Percentiles rank a stretch among this genome's conserved stretches.
Conservation (phyloP, 92 coral and sea anemone species). For the Pocillopora meandrina region DNA sequence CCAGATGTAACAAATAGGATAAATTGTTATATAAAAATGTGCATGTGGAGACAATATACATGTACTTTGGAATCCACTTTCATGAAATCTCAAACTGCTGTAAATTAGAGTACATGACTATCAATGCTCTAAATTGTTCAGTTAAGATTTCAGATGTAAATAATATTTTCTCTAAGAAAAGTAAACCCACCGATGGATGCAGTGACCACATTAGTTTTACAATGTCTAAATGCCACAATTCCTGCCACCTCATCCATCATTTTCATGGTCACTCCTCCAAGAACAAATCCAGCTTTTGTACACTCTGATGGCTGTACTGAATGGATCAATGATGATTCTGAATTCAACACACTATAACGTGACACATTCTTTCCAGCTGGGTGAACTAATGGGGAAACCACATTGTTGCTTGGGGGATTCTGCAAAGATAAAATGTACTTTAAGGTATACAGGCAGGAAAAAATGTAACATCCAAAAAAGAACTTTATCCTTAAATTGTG, state of each 20-base stretch:
- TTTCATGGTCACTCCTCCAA: conserved; percentile 95
- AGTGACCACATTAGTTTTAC: conserved; percentile 88
- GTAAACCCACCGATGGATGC: conserved; percentile 81
- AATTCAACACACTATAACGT: conserved; percentile 64
- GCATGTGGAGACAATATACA: too few relatives aligned
- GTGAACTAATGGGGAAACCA: conserved; percentile 31
- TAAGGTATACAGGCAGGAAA: background rate
- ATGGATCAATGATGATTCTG: conserved; percentile 88
- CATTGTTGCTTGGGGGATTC: conserved; percentile 64
- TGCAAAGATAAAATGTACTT: conserved; percentile 2
- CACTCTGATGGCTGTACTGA: conserved; percentile 93
- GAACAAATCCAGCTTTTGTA: conserved; percentile 59
- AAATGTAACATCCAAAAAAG: too few relatives aligned
- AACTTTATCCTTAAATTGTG: too few relatives aligned
- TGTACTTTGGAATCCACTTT: too few relatives aligned
- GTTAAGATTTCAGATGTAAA: too few relatives aligned
- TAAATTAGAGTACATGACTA: too few relatives aligned
- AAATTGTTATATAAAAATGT: too few relatives aligned
- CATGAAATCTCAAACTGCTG: too few relatives aligned
- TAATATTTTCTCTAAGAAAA: background rate
- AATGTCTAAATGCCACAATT: conserved; percentile 85
- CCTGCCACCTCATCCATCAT: conserved; percentile 97
- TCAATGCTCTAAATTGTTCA: too few relatives aligned
- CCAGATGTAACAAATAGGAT: too few relatives aligned
- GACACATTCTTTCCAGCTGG: conserved; percentile 45